Evolutionary conservation across 2,888 invertebrate species (phyloP).

Genomic region (Rosalia funebris): DNA sequence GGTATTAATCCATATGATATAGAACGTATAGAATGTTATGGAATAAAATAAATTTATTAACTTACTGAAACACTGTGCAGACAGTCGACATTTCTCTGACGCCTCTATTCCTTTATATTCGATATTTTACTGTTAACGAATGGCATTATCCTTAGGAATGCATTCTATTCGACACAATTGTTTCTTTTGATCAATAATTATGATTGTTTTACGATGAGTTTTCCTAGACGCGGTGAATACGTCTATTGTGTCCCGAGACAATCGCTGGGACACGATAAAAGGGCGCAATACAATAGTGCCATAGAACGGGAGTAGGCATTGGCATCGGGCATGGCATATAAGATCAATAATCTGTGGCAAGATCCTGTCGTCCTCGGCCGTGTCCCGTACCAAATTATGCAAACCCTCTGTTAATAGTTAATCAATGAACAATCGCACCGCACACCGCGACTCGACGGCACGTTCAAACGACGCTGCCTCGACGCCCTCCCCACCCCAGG

Average conservation of each 20-base stretch:
- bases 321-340: conserved; percentile 30
- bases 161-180: conserved; percentile 7
- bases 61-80: too few species aligned
- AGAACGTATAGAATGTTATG: too few species aligned
- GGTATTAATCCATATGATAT: too few species aligned
- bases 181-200: conserved; percentile 37
- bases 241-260: conserved; percentile 37
- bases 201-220: conserved; percentile 36
- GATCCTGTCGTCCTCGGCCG: conserved; percentile 44
- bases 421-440: conserved; percentile 50
- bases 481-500: conserved; percentile 5
- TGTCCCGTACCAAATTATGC: conserved; percentile 50
- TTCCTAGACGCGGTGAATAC: conserved; percentile 35
- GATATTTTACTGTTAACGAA: neutral
- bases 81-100: too few species aligned
- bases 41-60: too few species aligned
- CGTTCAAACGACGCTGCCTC: conserved; percentile 23
- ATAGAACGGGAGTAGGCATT: conserved; percentile 18
- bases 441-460: conserved; percentile 26
- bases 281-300: conserved; percentile 33
- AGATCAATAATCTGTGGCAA: conserved; percentile 44
- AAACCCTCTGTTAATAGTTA: conserved; percentile 52
- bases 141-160: neutral
- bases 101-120: neutral
- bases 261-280: conserved; percentile 32